A percentile compares a stretch with the other conserved stretches of the same genome.
phyloP scores from a whole-genome alignment of 2,888 invertebrate genomes.

The Leptothorax acervorum region DNA sequence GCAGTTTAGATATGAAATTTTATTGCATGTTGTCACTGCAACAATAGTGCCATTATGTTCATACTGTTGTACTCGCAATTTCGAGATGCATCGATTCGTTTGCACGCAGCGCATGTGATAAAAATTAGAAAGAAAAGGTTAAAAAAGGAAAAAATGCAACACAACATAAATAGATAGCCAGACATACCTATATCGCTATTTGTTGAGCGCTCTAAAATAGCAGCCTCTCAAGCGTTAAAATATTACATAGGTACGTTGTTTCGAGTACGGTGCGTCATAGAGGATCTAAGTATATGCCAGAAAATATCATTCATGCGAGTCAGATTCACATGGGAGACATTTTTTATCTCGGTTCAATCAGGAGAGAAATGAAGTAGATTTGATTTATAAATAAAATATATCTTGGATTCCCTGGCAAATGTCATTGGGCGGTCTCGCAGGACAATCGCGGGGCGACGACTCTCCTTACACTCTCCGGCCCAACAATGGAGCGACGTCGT shows the following conservation, averaged over 20 bases:
- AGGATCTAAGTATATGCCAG: neutral
- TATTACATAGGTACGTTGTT: neutral
- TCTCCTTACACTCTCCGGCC: constrained; percentile 38
- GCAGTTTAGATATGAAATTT: neutral
- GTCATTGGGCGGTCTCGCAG: constrained; percentile 48
- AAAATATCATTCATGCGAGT: neutral
- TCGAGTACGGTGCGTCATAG: neutral
- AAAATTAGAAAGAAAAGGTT: neutral
- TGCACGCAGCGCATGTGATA: neutral
- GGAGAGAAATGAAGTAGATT: neutral
- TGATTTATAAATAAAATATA: constrained; percentile 52
- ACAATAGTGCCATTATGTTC: neutral
- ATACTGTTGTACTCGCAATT: neutral
- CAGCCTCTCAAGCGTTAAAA: neutral
- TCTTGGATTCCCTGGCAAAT: constrained; percentile 23
- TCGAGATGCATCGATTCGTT: neutral
- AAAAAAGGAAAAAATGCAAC: neutral
- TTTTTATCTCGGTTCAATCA: constrained; percentile 10
- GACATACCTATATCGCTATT: neutral
- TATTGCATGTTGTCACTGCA: neutral
- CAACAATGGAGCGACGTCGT: constrained; percentile 48
- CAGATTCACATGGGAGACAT: neutral
- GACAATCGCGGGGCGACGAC: constrained; percentile 46
- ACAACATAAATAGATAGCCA: too few species aligned
- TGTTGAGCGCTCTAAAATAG: neutral